Conservation (phyloP, 2,888 invertebrate genomes). For the Caradrina clavipalpis region DNA sequence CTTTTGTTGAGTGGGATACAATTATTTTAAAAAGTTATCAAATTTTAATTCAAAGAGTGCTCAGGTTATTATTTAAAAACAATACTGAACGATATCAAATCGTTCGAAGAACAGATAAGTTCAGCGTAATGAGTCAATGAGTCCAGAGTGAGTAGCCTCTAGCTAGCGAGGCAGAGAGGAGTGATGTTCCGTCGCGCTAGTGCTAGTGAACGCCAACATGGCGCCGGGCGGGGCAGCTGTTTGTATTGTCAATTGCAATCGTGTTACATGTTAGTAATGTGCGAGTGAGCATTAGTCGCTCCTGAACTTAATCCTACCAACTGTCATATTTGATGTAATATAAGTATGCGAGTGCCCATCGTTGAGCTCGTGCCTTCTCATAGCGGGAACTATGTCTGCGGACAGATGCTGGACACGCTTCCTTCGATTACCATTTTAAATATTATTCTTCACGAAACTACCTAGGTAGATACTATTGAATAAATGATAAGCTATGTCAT, state of each 20-base stretch:
- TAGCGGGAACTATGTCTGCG: background rate
- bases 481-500: constrained; percentile 40
- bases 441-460: constrained; percentile 28
- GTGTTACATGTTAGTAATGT: constrained; percentile 6
- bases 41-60: constrained; percentile 4
- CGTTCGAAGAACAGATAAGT: background rate
- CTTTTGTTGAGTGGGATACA: background rate
- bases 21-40: background rate
- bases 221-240: constrained; percentile 8
- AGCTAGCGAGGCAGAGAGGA: background rate
- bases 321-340: constrained; percentile 7
- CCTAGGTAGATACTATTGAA: constrained; percentile 11
- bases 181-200: background rate
- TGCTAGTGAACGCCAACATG: constrained; percentile 4
- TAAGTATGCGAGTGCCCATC: background rate
- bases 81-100: background rate
- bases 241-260: constrained; percentile 33
- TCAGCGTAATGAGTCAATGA: background rate
- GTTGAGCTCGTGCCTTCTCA: background rate
- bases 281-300: constrained; percentile 24
- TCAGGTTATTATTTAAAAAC: background rate
- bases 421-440: constrained; percentile 38
- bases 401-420: background rate
- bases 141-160: too few relatives aligned
- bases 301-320: constrained; percentile 33